Conservation (phyloP, 2,113 vertebrate species). For the Nicator chloris region DNA sequence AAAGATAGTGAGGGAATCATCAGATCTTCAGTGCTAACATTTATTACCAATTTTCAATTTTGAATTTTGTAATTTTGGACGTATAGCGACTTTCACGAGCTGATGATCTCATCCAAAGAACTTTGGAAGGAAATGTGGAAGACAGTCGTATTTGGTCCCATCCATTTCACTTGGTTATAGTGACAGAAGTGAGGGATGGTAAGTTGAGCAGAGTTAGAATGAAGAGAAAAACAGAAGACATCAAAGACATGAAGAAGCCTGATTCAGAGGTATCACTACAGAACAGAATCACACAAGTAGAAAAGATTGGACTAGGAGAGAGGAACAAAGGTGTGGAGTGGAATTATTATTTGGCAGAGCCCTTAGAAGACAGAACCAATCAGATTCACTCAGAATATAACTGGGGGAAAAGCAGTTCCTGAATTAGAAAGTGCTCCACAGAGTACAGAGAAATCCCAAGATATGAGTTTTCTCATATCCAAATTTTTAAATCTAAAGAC, state of each 20-base stretch:
- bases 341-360: neutral
- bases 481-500: neutral
- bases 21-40: neutral
- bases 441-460: neutral
- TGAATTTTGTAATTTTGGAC: neutral
- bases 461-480: neutral
- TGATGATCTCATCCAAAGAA: neutral
- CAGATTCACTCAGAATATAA: neutral
- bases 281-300: neutral
- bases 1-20: neutral
- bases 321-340: neutral
- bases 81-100: neutral
- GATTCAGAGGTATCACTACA: neutral
- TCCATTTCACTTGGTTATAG: neutral
- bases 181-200: neutral
- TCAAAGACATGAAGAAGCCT: neutral
- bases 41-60: neutral
- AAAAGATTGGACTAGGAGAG: neutral
- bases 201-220: neutral
- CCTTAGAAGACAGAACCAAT: neutral
- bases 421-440: neutral
- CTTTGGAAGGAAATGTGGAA: neutral
- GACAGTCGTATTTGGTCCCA: neutral
- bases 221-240: neutral
- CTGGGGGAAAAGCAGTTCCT: neutral